Base-by-base conservation (phyloP, 1,140 invertebrate genomes). In the Macrosteles quadrilineatus region DNA sequence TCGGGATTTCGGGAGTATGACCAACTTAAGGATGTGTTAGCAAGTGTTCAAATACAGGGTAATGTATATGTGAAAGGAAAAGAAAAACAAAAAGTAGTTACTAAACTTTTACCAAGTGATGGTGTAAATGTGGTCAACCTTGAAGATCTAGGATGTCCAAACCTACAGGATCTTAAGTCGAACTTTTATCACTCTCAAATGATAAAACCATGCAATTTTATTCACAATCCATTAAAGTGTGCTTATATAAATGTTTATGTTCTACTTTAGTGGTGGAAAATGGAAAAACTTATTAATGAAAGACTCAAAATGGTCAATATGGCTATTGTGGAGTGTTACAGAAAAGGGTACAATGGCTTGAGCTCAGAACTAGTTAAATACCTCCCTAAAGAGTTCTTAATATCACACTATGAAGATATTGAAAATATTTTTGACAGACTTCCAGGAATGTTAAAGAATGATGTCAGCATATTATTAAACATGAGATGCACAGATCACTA, bases 231-330 rank as follows among this genome's bases (percentile, higher is more conserved):
- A 21, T 6, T 27, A 2, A 59, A 59, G 4, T 59, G 55, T 30
- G 55, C 55, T 11, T 59, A 59, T 29, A 27, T 59, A 2, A 59
- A 59, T 59, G 55, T 59, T 27, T 9, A 59, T 59, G 55, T 30
- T 59, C 11, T 59, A 12, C 27, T 59, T 9, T 25, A 59, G 9
- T 59, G 55, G 55, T 59, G 12, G 12, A 25, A 59, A 27, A 27
- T 29, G 25, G 21, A 59, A 30, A 25, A 30, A 14, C 2, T 27
- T 27, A 9, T 30, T 14, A 29, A 59, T 21, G 55, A 25, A 2
- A 59, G n/a, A 27, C 12, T 29, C 2, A 30, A 59, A 30, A 59
- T 4, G 2, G n/a, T 59, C 6, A 29, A 59, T 59, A 21, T n/a
- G 6, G 55, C 55, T 23, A 59, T 59, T 3, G 27, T 6, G 25